Base-by-base conservation (phyloP, 2,888 invertebrate species). In the Bugulina stolonifera region DNA sequence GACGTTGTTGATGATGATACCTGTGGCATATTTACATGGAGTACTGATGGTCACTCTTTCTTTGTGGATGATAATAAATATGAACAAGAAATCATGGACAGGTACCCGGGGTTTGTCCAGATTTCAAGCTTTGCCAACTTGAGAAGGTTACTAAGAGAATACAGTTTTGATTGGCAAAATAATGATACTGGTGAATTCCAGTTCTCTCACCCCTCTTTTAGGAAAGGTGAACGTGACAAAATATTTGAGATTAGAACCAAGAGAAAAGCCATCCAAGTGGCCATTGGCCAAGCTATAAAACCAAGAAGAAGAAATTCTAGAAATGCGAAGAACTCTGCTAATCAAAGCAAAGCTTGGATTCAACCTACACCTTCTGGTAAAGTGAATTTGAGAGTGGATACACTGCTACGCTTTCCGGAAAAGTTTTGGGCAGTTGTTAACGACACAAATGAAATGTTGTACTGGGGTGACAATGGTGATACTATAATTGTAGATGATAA, bases 51-150 rank as follows among this genome's bases (percentile, higher is more conserved):
- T 14, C 71, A 34, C 0, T 70, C 73, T 1, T 34, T 76, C 23
- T 32, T 55, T 18, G 75, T 75, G 27, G 58, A 74, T 69, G 70
- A 72, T 14, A 35, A n/a, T n/a, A 14, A 43, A 23, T 81, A 80
- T 70, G 81, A 80, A 73, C 74, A 76, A 1, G 75, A 76, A 35
- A 79, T 81, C 14, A 79, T 81, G 80, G 74, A 74, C 32, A 73
- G 75, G 27, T 80, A 82, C 72, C 82, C 82, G 1, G 81, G 80
- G 10, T 80, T 82, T 73, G 78, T 82, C 1, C 80, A 81, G 73
- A 81, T 81, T 69, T 75, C 80, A 10, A 74, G 78, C 3, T 80
- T 82, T 74, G 75, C 77, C 57, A 82, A 82, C 72, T 76, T 82
- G 3, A 75, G 81, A 25, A 76, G 82, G 64, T 78, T 81, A 32